Percentiles rank a stretch among this genome's conserved stretches.
These are phyloP conservation scores for Siniperca undulata DNA, from an alignment of 2,797 vertebrate species.

Conservation along the genomic window DNA sequence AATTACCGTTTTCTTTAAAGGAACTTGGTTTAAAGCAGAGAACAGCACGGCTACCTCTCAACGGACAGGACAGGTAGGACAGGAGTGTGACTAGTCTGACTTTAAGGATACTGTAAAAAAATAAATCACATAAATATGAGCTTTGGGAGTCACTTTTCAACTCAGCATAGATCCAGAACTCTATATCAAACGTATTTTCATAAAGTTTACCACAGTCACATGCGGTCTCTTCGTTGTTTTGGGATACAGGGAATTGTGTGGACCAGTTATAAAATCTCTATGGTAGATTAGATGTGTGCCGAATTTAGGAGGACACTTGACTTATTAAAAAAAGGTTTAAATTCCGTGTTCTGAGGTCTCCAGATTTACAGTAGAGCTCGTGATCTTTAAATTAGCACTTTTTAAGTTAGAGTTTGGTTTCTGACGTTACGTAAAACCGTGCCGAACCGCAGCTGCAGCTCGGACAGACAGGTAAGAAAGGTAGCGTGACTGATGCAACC, in stretches of 20 bases:
- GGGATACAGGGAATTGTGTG: rapidly evolving
- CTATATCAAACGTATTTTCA: not conserved
- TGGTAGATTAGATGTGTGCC: not conserved
- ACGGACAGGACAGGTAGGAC: not conserved
- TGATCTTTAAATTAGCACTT: not conserved
- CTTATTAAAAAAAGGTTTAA: rapidly evolving
- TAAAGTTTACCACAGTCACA: not conserved
- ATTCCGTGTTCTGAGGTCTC: rapidly evolving
- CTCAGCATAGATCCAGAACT: not conserved
- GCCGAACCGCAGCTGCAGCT: not conserved
- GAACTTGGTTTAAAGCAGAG: not conserved
- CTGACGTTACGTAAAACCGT: not conserved
- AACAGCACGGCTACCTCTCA: rapidly evolving
- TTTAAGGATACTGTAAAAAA: not conserved
- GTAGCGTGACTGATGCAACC: constrained; percentile 22
- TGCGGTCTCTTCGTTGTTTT: not conserved
- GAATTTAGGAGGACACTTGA: not conserved
- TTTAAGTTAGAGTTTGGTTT: not conserved
- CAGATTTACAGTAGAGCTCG: rapidly evolving
- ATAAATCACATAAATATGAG: not conserved
- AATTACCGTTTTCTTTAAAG: not conserved
- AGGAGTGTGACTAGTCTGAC: not conserved
- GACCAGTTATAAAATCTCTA: not conserved
- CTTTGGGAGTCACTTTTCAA: not conserved
- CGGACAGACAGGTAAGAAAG: constrained; percentile 59